phyloP scores from a whole-genome alignment of 53 echinoderm and acorn worm species.

The Hippasteria phrygiana region DNA sequence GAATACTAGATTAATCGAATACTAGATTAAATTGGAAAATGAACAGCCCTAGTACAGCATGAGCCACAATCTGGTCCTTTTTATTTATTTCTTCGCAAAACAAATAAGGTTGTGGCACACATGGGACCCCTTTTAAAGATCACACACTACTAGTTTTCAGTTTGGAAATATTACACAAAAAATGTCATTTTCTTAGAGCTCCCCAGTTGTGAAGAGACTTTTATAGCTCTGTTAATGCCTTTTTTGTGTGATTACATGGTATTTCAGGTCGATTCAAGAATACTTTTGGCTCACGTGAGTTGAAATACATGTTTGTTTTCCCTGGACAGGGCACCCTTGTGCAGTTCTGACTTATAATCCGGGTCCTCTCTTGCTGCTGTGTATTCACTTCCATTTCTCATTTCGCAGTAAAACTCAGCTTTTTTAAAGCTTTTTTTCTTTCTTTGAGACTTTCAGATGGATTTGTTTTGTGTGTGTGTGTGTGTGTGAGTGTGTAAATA shows the following conservation, averaged over 20 bases:
- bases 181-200: no score
- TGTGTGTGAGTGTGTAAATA: neutral
- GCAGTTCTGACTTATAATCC: constrained; percentile 34
- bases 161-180: no score
- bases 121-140: no score
- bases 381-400: neutral
- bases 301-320: constrained; percentile 50
- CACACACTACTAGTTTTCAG: no score
- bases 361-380: neutral
- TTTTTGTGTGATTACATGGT: constrained; percentile 37
- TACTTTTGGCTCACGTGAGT: constrained; percentile 65
- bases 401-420: neutral
- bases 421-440: neutral
- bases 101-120: no score
- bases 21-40: no score
- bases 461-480: neutral
- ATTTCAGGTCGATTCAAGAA: constrained; percentile 66
- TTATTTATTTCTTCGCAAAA: no score
- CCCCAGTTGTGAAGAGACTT: no score
- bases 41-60: no score
- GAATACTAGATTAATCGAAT: no score
- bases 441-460: neutral
- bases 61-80: no score
- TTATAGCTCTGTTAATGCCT: neutral
- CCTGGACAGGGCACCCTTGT: constrained; percentile 60